These are phyloP conservation scores for Operophtera brumata DNA, from an alignment of 2,888 invertebrate genomes.

Conservation along the genomic window DNA sequence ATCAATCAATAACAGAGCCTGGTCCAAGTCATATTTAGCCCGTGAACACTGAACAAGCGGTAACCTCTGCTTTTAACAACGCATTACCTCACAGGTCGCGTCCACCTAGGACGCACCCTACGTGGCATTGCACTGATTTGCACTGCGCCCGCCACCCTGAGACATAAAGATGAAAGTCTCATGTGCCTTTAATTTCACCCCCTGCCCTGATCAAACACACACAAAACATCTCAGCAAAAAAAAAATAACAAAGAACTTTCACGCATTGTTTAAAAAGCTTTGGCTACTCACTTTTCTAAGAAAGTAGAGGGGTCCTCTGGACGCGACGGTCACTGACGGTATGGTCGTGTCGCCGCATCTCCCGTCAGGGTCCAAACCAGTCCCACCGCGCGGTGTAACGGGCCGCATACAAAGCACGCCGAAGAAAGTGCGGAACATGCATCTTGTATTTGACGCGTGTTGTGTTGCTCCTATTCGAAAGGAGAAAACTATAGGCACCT, in stretches of 20 bases:
- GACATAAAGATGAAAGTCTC: too few species aligned
- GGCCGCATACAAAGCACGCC: constrained; percentile 61
- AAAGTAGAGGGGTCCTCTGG: constrained; percentile 57
- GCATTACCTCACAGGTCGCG: too few species aligned
- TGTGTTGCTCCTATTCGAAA: constrained; percentile 2
- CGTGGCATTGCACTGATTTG: too few species aligned
- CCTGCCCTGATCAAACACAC: too few species aligned
- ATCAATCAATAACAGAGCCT: too few species aligned
- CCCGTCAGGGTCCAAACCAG: constrained; percentile 60
- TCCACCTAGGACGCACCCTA: too few species aligned
- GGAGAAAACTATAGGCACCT: constrained; percentile 15
- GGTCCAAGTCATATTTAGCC: too few species aligned
- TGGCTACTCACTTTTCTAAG: constrained; percentile 53
- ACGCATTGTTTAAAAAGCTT: constrained; percentile 53
- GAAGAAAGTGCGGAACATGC: constrained; percentile 32
- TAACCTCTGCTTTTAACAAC: too few species aligned
- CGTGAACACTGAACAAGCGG: too few species aligned
- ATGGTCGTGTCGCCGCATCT: constrained; percentile 43
- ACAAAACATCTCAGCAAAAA: not conserved
- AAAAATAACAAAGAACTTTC: constrained; percentile 36
- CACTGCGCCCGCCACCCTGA: too few species aligned
- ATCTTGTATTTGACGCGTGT: constrained; percentile 3
- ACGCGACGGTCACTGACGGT: constrained; percentile 47
- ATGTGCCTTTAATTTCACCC: too few species aligned
- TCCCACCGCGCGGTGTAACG: constrained; percentile 52